phyloP scores from a whole-genome alignment of 1,140 invertebrate species.

The Coboldia fuscipes region DNA sequence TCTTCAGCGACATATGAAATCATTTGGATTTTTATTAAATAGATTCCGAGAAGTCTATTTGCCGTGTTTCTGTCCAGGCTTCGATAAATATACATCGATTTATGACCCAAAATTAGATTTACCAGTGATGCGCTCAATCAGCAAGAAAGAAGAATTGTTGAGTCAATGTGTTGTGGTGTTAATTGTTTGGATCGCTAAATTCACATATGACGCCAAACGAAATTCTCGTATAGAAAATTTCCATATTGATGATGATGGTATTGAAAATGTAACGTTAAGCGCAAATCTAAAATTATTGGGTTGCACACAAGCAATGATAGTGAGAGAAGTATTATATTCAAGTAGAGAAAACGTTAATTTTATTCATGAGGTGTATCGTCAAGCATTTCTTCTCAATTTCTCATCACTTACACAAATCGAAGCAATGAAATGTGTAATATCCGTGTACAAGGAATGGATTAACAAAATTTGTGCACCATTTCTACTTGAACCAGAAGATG shows the following conservation, averaged over 20 bases:
- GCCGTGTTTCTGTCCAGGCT: constrained; percentile 75
- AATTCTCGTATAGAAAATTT: constrained; percentile 21
- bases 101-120: constrained; percentile 73
- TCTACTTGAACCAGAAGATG: constrained; percentile 59
- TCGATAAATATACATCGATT: constrained; percentile 59
- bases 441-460: constrained; percentile 92
- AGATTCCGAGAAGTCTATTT: constrained; percentile 83
- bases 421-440: constrained; percentile 72
- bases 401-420: constrained; percentile 42
- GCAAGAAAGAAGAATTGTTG: constrained; percentile 33
- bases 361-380: constrained; percentile 81
- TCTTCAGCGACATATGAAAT: constrained; percentile 47
- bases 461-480: constrained; percentile 59
- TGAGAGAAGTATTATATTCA: constrained; percentile 71
- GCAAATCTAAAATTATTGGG: constrained; percentile 8
- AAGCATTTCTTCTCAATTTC: constrained; percentile 80
- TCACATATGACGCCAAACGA: constrained; percentile 40
- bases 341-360: constrained; percentile 85
- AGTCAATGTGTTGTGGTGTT: constrained; percentile 63
- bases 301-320: constrained; percentile 29
- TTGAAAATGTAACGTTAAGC: constrained; percentile 5
- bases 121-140: constrained; percentile 28
- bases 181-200: constrained; percentile 75
- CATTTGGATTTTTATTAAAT: constrained; percentile 81
- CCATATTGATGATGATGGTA: constrained; percentile 21